phyloP scores from a whole-genome alignment of 2,888 invertebrate species.

The Belgica antarctica region DNA sequence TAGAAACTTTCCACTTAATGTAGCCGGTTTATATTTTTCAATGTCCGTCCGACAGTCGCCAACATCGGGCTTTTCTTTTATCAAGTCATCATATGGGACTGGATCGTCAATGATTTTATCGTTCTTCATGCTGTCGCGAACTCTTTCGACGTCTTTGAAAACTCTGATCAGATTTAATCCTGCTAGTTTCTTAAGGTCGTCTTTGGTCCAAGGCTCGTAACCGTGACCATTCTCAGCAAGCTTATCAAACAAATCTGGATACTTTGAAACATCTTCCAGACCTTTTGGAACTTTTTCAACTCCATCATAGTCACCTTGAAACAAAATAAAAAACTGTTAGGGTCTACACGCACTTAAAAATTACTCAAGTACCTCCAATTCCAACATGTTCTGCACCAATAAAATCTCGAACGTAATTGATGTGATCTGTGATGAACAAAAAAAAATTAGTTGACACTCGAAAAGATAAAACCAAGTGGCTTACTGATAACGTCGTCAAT shows the following conservation, averaged over 20 bases:
- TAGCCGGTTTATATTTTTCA: constrained; percentile 16
- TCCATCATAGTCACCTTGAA: constrained; percentile 59
- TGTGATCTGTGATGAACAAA: constrained; percentile 58
- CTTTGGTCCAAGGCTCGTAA: constrained; percentile 53
- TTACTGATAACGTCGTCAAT: constrained; percentile 67
- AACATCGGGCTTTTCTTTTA: not conserved
- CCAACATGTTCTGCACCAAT: constrained; percentile 58
- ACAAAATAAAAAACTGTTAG: no score
- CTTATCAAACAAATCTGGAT: constrained; percentile 68
- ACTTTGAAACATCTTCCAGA: constrained; percentile 70
- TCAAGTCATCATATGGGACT: constrained; percentile 32
- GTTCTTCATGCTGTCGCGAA: constrained; percentile 52
- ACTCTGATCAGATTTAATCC: constrained; percentile 57
- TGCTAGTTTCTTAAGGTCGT: constrained; percentile 57
- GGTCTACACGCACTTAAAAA: no score
- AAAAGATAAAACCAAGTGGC: constrained; percentile 46
- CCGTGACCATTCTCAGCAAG: constrained; percentile 49
- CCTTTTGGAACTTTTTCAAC: constrained; percentile 63
- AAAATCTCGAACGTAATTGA: constrained; percentile 57
- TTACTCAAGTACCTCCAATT: no score
- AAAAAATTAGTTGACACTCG: not conserved
- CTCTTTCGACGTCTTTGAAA: constrained; percentile 54
- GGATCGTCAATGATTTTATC: constrained; percentile 7
- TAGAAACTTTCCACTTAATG: not conserved
- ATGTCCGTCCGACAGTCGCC: constrained; percentile 31